Evolutionary conservation across 2,113 vertebrate species (phyloP), one percentile per base, ranked within the genome.

Genomic region (Solea senegalensis): DNA sequence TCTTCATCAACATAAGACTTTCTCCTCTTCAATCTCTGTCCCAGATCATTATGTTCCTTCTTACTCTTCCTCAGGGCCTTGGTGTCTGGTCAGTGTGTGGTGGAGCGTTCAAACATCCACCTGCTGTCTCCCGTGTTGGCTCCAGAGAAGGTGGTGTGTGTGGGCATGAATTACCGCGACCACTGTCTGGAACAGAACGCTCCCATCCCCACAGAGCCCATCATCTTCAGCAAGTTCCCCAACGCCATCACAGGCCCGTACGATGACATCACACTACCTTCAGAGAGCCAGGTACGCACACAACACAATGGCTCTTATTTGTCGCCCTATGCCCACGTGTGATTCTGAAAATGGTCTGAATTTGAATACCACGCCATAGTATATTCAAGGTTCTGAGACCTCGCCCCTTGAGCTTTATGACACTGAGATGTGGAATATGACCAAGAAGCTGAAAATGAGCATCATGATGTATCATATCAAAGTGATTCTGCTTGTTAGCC

Each of bases 141-240:
- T 57, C 96, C 98, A 0, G 92, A 97, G 79, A 99, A 99, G 82
- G 93, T 98, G 72, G 94, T 99, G 50, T 97, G 96, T 6, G 95
- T 98, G 74, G 97, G 97, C 13, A 92, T 98, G 94, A 99, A 99
- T 89, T 99, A 99, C 53, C 90, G 61, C 0, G 96, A 99, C 87
- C 98, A 99, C 91, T 98, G 98, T 82, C 84, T 84, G 84, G 98
- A 99, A 89, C 97, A 97, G 92, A 94, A 92, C 0, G 92, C 87
- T 7, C 91, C 86, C 0, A 90, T 96, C 66, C 97, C 97, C 9
- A 85, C 69, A 59, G 94, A 98, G 15, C 97, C 97, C 1, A 89
- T 99, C 88, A 96, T 99, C 90, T 99, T 99, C 92, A 98, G 89
- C 96, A 99, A 99, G 90, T 99, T 99, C 66, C 82, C 94, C 89